phyloP scores from a whole-genome alignment of 2,113 vertebrate genomes.

The Tragelaphus imberbis region DNA sequence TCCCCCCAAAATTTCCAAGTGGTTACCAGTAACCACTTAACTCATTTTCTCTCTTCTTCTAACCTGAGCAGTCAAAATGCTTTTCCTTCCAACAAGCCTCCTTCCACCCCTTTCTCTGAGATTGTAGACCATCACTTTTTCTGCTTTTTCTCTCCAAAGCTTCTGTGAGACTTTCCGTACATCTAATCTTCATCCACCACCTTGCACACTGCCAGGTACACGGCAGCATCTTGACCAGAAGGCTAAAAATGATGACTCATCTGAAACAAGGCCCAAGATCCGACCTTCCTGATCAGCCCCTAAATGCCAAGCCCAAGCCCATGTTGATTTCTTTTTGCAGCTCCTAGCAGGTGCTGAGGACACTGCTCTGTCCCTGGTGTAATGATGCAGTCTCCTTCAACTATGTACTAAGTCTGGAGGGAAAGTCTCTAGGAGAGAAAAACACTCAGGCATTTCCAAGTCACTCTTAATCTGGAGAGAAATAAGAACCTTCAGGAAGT shows the following conservation, averaged over 20 bases:
- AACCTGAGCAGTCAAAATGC: neutral
- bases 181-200: neutral
- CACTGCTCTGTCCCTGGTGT: neutral
- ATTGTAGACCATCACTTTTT: neutral
- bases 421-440: neutral
- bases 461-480: neutral
- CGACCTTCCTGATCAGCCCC: neutral
- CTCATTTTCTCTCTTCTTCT: neutral
- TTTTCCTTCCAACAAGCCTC: neutral
- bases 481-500: neutral
- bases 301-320: neutral
- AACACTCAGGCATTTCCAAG: neutral
- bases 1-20: neutral
- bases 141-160: neutral
- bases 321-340: neutral
- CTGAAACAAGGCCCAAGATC: neutral
- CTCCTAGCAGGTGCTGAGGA: neutral
- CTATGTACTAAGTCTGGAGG: neutral
- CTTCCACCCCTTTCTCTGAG: neutral
- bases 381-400: neutral
- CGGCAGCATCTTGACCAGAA: neutral
- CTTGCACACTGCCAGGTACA: too few relatives aligned
- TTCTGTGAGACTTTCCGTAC: neutral
- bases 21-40: neutral
- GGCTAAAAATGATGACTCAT: neutral